Conservation (phyloP, 2,113 vertebrate genomes). For the Corydoras maculifer region DNA sequence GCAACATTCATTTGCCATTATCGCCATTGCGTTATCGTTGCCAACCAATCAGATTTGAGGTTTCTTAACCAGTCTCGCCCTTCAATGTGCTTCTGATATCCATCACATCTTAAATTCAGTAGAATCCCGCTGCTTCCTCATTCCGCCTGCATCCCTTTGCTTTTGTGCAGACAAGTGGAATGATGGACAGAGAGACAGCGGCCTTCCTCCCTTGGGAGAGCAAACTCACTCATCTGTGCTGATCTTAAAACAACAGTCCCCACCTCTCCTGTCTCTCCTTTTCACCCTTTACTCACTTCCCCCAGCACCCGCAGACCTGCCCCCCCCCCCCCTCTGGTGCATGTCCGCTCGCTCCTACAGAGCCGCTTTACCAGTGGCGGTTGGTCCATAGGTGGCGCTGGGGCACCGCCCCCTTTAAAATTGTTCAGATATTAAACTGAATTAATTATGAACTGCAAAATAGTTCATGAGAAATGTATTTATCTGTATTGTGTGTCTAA, state of each 20-base stretch:
- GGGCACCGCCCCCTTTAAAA: not conserved
- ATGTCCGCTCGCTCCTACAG: slow-evolving; percentile 14
- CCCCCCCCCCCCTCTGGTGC: slow-evolving; percentile 1
- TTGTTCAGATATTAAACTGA: no score
- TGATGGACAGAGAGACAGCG: slow-evolving; percentile 63
- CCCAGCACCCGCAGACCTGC: slow-evolving; percentile 8
- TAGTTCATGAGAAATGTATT: no score
- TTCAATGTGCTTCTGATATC: no score
- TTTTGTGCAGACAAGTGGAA: slow-evolving; percentile 51
- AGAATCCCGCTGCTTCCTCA: slow-evolving; percentile 17
- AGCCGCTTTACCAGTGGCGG: slow-evolving; percentile 20
- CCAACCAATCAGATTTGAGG: no score
- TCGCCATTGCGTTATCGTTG: no score
- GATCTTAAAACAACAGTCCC: slow-evolving; percentile 73
- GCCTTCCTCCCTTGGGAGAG: slow-evolving; percentile 58
- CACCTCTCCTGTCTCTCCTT: slow-evolving; percentile 35
- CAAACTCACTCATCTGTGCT: slow-evolving; percentile 64
- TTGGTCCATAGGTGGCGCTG: slow-evolving; percentile 9
- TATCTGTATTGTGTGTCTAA: no score
- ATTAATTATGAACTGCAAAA: no score
- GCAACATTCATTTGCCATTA: no score
- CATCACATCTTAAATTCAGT: no score
- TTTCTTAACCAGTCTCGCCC: no score
- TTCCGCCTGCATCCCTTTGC: slow-evolving; percentile 45
- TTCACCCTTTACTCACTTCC: slow-evolving; percentile 16